Percentiles rank a stretch among this genome's conserved stretches.
These are phyloP conservation scores for Stenichneumon culpator DNA, from an alignment of 2,888 invertebrate species.

Conservation along the genomic window DNA sequence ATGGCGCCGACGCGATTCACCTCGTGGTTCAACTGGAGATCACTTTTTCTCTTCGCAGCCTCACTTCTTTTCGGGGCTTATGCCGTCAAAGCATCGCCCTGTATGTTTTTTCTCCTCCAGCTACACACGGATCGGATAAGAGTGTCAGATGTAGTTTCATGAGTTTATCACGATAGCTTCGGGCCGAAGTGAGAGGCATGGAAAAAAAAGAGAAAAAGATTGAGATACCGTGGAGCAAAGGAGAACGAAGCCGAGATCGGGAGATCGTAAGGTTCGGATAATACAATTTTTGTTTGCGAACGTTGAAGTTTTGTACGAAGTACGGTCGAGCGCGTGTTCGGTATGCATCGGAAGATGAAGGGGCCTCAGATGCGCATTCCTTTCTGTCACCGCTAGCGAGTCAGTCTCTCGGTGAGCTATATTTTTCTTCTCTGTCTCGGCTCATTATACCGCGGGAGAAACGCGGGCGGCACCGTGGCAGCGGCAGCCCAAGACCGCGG, in stretches of 20 bases:
- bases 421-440: conserved; percentile 29
- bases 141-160: conserved; percentile 40
- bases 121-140: conserved; percentile 53
- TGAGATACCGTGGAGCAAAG: neutral
- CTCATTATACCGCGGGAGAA: conserved; percentile 55
- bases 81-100: neutral
- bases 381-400: conserved; percentile 28
- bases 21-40: neutral
- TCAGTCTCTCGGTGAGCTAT: conserved; percentile 21
- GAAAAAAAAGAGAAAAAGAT: neutral
- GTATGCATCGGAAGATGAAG: neutral
- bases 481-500: conserved; percentile 56
- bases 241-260: conserved; percentile 12
- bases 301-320: neutral
- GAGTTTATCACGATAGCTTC: conserved; percentile 49
- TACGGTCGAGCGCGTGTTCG: conserved; percentile 5
- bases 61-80: conserved; percentile 8
- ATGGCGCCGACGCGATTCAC: neutral
- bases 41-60: neutral
- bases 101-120: conserved; percentile 5
- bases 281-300: neutral
- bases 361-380: neutral
- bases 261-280: conserved; percentile 8
- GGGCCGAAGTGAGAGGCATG: neutral
- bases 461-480: conserved; percentile 33